phyloP scores from a whole-genome alignment of 2,113 vertebrate species.

The Paratilapia polleni region DNA sequence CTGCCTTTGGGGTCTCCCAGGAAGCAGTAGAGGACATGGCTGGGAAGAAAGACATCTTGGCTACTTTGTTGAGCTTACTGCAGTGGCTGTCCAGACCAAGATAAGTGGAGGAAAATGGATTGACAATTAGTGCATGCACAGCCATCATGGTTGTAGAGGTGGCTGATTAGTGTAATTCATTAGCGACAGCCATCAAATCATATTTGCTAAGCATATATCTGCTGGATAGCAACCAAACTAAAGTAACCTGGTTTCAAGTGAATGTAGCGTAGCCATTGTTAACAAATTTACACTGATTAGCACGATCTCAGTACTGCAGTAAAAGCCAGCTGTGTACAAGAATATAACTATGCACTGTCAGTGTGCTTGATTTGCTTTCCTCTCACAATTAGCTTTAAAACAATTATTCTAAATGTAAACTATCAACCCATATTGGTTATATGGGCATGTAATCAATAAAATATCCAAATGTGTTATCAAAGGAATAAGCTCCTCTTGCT shows the following conservation, averaged over 20 bases:
- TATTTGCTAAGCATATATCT: conserved; percentile 2
- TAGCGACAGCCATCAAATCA: not conserved
- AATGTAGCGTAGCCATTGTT: not conserved
- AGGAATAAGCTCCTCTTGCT: not conserved
- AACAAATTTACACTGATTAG: not conserved
- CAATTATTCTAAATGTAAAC: conserved; percentile 4
- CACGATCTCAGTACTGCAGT: not conserved
- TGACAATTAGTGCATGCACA: not conserved
- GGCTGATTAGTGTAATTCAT: not conserved
- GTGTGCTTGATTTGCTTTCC: not conserved
- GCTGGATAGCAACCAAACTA: not conserved
- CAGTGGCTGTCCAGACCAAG: not conserved
- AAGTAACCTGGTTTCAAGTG: not conserved
- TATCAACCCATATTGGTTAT: not conserved
- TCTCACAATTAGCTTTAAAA: conserved; percentile 3
- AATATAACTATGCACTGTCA: not conserved
- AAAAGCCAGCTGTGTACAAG: not conserved
- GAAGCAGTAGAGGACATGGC: not conserved
- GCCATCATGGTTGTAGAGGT: not conserved
- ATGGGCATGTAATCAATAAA: not conserved
- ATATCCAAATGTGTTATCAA: conserved; percentile 1
- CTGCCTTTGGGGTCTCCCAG: not conserved
- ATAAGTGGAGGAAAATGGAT: conserved; percentile 16
- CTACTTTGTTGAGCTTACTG: not conserved
- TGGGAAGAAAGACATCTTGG: not conserved